Evolutionary conservation across 2,113 vertebrate species (phyloP), one percentile per base, ranked within the genome.

Genomic region (Rattus rattus): DNA sequence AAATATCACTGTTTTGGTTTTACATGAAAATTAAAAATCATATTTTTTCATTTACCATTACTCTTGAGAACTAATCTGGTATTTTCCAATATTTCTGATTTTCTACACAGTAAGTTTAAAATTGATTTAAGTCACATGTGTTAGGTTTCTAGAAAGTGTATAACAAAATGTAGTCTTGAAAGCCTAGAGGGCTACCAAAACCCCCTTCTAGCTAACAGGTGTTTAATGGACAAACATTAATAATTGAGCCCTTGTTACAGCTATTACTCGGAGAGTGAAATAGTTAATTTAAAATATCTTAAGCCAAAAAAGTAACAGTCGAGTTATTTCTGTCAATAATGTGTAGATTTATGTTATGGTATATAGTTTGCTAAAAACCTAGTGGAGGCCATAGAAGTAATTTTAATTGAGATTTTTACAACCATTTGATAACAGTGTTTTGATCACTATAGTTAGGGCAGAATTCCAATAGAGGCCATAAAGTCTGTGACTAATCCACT

Each of bases 341-440:
- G 56, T 93, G 93, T 98, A 98, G 97, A 98, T 98, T 97, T 97
- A 96, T 97, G 91, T 96, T 97, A 96, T 97, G 91, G 93, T 93
- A 95, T 96, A 49, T 96, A 97, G 95, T 95, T 98, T 97, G 94
- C 98, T 98, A 97, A 98, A 98, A 98, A 98, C 97, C 95, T 98
- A 98, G 97, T 96, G 91, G 97, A 98, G 89, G 95, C 98, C 97
- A 98, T 97, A 98, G 98, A 98, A 98, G 95, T 98, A 98, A 98
- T 99, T 99, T 99, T 99, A 99, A 98, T 98, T 98, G 98, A 98
- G 97, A 98, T 98, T 99, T 94, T 98, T 98, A 99, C 97, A 98
- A 98, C 98, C 98, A 1, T 98, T 99, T 98, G 98, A 98, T 99
- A 98, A 99, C 98, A 98, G 90, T 98, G 97, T 98, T 98, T 98